These are phyloP conservation scores for Zaprionus ornatus DNA, from an alignment of 1,140 invertebrate species.

Conservation along the genomic window DNA sequence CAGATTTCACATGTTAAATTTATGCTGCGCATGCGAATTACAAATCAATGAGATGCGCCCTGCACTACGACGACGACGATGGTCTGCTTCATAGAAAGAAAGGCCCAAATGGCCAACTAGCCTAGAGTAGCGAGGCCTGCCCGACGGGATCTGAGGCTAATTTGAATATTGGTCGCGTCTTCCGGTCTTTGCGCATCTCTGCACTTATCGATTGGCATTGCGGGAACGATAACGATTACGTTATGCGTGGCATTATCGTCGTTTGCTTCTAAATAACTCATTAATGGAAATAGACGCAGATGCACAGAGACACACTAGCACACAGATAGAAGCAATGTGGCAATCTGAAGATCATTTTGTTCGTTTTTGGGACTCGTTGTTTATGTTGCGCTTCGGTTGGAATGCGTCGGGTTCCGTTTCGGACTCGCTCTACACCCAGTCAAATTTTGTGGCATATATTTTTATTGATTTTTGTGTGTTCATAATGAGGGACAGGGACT, in stretches of 20 bases:
- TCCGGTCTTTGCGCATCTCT: conserved; percentile 3
- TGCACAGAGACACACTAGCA: conserved; percentile 11
- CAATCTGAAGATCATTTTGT: conserved; percentile 34
- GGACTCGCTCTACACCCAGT: conserved; percentile 18
- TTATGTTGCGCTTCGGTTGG: conserved; percentile 41
- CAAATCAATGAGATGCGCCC: conserved; percentile 77
- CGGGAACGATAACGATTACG: not conserved
- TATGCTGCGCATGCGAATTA: conserved; percentile 73
- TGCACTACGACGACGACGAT: not conserved
- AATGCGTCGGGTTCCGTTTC: conserved; percentile 57
- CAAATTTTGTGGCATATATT: conserved; percentile 66
- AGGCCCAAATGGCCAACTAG: conserved; percentile 50
- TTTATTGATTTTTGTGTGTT: conserved; percentile 72
- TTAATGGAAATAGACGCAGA: conserved; percentile 48
- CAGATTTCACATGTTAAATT: conserved; percentile 79
- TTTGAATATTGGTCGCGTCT: conserved; percentile 15
- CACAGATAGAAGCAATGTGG: not conserved
- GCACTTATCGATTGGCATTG: conserved; percentile 4
- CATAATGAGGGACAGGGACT: conserved; percentile 62
- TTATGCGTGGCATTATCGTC: conserved; percentile 35
- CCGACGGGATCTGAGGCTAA: not conserved
- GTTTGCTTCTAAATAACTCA: conserved; percentile 66
- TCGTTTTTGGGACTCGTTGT: conserved; percentile 47
- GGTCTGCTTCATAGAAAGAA: conserved; percentile 58
- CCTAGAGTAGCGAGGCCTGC: not conserved